A percentile compares a stretch with the other conserved stretches of the same genome.
Conservation (phyloP, 1,140 invertebrate species). For the Trichonephila clavata region DNA sequence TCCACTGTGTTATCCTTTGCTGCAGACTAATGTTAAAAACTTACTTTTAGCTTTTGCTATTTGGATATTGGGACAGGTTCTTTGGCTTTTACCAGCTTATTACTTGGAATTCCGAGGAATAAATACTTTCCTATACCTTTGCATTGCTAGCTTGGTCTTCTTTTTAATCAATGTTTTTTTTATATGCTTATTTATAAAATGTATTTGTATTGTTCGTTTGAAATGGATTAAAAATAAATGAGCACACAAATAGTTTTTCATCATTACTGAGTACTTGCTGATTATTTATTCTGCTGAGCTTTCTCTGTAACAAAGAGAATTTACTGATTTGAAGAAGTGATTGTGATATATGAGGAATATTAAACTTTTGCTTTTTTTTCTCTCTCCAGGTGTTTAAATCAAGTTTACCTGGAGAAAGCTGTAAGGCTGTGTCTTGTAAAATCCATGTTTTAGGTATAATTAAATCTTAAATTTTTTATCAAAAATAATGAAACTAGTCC, state of each 20-base stretch:
- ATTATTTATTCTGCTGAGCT: too few species aligned
- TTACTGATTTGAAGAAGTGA: too few species aligned
- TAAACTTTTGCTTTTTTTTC: too few species aligned
- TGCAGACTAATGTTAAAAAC: conserved; percentile 79
- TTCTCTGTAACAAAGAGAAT: too few species aligned
- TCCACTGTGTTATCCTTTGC: conserved; percentile 81
- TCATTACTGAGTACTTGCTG: neutral
- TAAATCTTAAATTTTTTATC: too few species aligned
- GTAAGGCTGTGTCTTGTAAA: too few species aligned
- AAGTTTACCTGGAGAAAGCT: too few species aligned
- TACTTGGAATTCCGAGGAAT: conserved; percentile 92
- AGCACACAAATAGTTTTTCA: neutral
- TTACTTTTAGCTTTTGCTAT: conserved; percentile 81
- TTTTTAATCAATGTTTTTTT: conserved; percentile 80
- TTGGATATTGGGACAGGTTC: conserved; percentile 90
- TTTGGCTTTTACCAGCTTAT: conserved; percentile 96
- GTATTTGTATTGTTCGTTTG: neutral
- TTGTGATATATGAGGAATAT: too few species aligned
- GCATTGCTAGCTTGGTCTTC: conserved; percentile 82
- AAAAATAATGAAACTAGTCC: too few species aligned
- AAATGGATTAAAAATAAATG: conserved; percentile 6
- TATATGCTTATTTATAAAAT: conserved; percentile 34
- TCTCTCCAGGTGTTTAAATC: too few species aligned
- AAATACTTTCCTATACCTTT: conserved; percentile 87
- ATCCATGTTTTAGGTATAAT: too few species aligned